Percentiles rank a stretch among this genome's conserved stretches.
Evolutionary conservation across 2,113 vertebrate genomes (phyloP).

Genomic region (Ammospiza caudacuta): DNA sequence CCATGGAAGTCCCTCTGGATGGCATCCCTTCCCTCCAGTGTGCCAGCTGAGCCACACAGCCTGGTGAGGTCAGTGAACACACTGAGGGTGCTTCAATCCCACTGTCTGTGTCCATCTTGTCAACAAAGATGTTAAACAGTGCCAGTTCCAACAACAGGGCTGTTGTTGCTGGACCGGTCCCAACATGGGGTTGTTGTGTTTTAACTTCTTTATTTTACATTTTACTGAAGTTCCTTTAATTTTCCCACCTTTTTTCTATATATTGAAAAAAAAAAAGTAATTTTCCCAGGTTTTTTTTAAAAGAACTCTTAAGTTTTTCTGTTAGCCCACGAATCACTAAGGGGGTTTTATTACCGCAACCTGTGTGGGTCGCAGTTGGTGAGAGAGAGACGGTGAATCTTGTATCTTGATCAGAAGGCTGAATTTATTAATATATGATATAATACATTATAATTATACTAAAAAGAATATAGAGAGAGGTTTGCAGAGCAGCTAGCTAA

Average conservation of each 20-base stretch:
- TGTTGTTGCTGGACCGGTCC: accelerated
- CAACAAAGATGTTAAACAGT: neutral
- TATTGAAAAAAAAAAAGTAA: neutral
- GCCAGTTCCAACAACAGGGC: neutral
- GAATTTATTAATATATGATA: no score
- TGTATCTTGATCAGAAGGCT: no score
- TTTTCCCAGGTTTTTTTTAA: neutral
- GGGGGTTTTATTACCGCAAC: accelerated
- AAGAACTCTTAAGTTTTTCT: neutral
- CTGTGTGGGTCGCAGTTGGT: no score
- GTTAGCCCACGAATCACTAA: neutral
- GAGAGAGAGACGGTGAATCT: no score
- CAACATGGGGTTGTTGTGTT: neutral
- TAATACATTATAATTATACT: no score
- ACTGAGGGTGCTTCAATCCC: neutral
- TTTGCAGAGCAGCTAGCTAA: no score
- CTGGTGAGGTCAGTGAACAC: neutral
- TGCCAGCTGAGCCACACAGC: neutral
- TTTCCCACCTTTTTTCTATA: neutral
- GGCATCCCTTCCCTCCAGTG: neutral
- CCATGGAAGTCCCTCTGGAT: neutral
- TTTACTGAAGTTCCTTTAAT: neutral
- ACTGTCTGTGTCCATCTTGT: neutral
- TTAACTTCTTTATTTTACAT: neutral
- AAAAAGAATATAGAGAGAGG: no score